Evolutionary conservation across 2,888 invertebrate genomes (phyloP).

Genomic region (Orthosia gothica): DNA sequence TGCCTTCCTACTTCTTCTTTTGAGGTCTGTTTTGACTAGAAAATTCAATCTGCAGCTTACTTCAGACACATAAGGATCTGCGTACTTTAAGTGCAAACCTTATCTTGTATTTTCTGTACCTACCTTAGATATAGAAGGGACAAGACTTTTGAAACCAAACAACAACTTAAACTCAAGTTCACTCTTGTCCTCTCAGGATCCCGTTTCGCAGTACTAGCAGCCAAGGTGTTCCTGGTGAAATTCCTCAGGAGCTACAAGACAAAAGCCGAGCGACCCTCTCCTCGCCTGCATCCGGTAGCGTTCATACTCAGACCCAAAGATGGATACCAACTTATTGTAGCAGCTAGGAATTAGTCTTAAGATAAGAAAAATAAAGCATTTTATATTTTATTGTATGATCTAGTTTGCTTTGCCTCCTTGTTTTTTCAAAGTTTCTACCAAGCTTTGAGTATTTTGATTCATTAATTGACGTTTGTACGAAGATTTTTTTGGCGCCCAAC

Average conservation of each 20-base stretch:
- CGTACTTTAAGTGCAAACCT: too few species aligned
- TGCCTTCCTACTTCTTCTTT: too few species aligned
- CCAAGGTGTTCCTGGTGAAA: constrained; percentile 79
- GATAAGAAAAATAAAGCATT: neutral
- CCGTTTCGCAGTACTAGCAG: constrained; percentile 82
- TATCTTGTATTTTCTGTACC: too few species aligned
- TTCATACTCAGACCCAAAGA: constrained; percentile 79
- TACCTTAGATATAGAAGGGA: neutral
- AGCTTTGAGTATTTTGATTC: too few species aligned
- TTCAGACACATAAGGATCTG: too few species aligned
- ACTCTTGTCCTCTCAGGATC: constrained; percentile 72
- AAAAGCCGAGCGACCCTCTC: constrained; percentile 49
- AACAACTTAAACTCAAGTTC: neutral
- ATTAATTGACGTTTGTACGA: too few species aligned
- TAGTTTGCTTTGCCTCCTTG: neutral
- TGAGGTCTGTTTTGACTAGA: too few species aligned
- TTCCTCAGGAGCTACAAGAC: constrained; percentile 76
- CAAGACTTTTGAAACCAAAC: neutral
- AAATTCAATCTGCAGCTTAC: too few species aligned
- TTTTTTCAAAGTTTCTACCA: neutral
- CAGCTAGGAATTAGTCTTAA: constrained; percentile 62
- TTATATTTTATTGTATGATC: neutral
- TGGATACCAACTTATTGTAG: constrained; percentile 77
- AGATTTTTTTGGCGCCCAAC: constrained; percentile 13
- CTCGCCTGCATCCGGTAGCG: constrained; percentile 73